Evolutionary conservation across 2,113 vertebrate species (phyloP), one percentile per base, ranked within the genome.

Genomic region (Notarius lentiginosus): DNA sequence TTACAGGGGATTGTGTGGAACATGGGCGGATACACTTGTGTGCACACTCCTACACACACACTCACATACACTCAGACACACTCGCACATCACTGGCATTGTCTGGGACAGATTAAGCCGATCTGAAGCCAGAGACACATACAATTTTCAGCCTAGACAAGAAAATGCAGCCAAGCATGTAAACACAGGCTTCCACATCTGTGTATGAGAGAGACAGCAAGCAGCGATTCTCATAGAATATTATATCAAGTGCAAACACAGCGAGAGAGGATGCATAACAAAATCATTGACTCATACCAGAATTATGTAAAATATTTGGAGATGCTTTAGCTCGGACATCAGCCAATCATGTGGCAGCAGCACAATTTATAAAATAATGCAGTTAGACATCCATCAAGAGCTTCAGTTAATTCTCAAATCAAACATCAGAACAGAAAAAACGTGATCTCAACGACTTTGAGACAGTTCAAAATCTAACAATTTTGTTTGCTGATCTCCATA

Each of bases 81-180:
- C 7, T 92, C 55, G 60, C 79, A 90, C 88, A 90, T 87, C 88
- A 84, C 85, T 89, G 79, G 60, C 85, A 73, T 87, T 90, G 90
- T 91, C 91, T 87, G 87, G 90, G 90, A 92, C 88, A 91, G 91
- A 55, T 82, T 93, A 92, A 82, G 80, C 80, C 14, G 34, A 93
- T 93, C 92, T 91, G 51, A 27, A 87, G 89, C 91, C 90, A 91
- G 90, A 90, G 91, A 91, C 92, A 93, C 93, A 93, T 92, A 90
- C 91, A 92, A 92, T 93, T 92, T 93, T 92, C 91, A 89, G 89
- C 88, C 94, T 93, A 92, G 91, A 90, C 3, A 24, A 51, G 60
- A 51, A 66, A 83, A 83, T 83, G 60, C n/a, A 30, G 61, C 63
- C 47, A 83, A 82, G 80, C 84, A 91, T 87, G 84, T 82, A 93